Base-by-base conservation (phyloP, 2,113 vertebrate species). In the Dasyurus viverrinus region DNA sequence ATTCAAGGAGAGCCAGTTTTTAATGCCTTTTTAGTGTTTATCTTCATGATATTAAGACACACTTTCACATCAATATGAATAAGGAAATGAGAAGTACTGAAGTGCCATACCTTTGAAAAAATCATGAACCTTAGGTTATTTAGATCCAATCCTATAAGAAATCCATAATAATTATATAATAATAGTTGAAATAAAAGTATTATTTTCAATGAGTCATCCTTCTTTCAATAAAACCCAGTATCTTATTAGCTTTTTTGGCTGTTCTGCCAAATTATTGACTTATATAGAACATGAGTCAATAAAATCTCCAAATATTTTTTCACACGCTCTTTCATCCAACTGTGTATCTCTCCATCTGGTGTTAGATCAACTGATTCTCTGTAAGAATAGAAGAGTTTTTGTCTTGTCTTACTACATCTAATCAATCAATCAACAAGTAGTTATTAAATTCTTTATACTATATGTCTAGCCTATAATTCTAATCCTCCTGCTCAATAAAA, bases 1-100 rank as follows among this genome's bases (percentile, higher is more conserved):
- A 95, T 97, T 98, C 97, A 97, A 42, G 90, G 60, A 53, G 93
- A 97, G 95, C 96, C 96, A 97, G 47, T 54, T 94, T 95, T 95
- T 97, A 96, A 93, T 95, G 92, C 94, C 36, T 68, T 95, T 94
- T 93, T 97, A 97, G 97, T 96, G 93, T 92, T 96, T 48, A 92
- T 48, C 89, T 96, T 52, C 23, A 48, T 89, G 36, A 42, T 92
- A 94, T 90, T 92, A 52, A 95, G 97, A 94, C 97, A 95, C 19
- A n/a, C 89, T 97, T 97, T 95, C 97, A 97, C 96, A 95, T 97
- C 95, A 90, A 26, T 95, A 84, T 91, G 92, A 93, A 94, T 96
- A 96, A 96, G 92, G 92, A 90, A 96, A 90, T 90, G 92, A 22
- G 91, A 95, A 92, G 91, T 57, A 54, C 53, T 93, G 95, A 60